Evolutionary conservation across 2,888 invertebrate species (phyloP).

Genomic region (Polia nebulosa): DNA sequence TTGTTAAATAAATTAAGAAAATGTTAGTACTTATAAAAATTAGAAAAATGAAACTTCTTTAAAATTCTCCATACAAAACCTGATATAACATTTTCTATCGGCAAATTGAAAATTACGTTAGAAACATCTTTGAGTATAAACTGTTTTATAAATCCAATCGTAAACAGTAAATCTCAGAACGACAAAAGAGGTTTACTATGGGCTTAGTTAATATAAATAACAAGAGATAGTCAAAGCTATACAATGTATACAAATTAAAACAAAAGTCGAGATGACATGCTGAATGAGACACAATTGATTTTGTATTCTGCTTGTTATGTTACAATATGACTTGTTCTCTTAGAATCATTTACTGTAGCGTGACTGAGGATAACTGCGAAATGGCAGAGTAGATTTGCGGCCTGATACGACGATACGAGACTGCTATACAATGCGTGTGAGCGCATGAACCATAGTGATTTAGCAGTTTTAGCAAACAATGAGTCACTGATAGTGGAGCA

Average conservation of each 20-base stretch:
- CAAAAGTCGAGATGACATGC: conserved; percentile 1
- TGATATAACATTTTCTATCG: too few relatives aligned
- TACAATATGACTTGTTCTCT: not conserved
- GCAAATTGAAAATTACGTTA: too few relatives aligned
- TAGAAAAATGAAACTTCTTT: too few relatives aligned
- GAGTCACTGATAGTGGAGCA: conserved; percentile 47
- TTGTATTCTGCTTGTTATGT: not conserved
- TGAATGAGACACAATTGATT: conserved; percentile 3
- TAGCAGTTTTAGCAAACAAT: conserved; percentile 49
- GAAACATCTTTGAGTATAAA: too few relatives aligned
- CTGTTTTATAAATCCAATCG: not conserved
- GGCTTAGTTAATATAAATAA: not conserved
- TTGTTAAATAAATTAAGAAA: too few relatives aligned
- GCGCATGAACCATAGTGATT: conserved; percentile 33
- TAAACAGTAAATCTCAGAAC: not conserved
- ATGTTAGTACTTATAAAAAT: too few relatives aligned
- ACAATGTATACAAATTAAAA: conserved; percentile 8
- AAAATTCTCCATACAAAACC: too few relatives aligned
- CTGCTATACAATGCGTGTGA: conserved; percentile 24
- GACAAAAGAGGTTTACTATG: not conserved
- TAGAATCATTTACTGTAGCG: conserved; percentile 12
- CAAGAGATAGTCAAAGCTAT: not conserved
- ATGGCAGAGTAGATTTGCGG: conserved; percentile 27
- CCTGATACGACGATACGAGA: conserved; percentile 31
- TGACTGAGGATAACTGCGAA: conserved; percentile 4